Base-by-base conservation (phyloP, 2,888 invertebrate genomes). In the Calameuta filiformis region DNA sequence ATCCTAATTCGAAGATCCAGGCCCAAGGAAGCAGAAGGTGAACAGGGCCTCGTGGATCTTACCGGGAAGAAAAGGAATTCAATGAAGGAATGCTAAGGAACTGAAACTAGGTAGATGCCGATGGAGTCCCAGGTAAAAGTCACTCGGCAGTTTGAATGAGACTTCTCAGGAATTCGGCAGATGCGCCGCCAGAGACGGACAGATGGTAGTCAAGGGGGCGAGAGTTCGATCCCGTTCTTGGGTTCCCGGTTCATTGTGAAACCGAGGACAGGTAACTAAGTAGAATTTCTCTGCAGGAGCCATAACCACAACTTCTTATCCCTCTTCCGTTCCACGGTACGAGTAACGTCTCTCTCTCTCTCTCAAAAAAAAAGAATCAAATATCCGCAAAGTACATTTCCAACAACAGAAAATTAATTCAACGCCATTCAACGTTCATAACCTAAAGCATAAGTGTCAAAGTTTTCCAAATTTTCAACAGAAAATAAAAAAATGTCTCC, bases 121-220 rank as follows among this genome's bases (percentile, higher is more conserved):
- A 79, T 80, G 79, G 77, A 82, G 77, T 77, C 79, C 83, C 86
- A 87, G 87, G 87, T 88, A 87, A 87, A 40, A 87, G 87, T 86
- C 86, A 86, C 82, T 77, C 81, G 1, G 73, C 76, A 80, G 80
- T 80, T 82, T 87, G 87, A 89, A 87, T 86, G 86, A 85, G 86
- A 85, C 82, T 87, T 86, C 85, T 85, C 83, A 81, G 84, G 87
- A 88, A 88, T 86, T 80, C 83, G 81, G 85, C 87, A 87, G 88
- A 87, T 87, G 88, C 83, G 84, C 83, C 80, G 77, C 79, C 77
- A 74, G 30, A 30, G 69, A 69, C 76, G 77, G 80, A 83, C 84
- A 83, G 83, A 84, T 83, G 84, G 81, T 81, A 79, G 79, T 73
- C 79, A 69, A 40, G 40, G 40, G 40, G 40, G 40, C 74, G 81